Evolutionary conservation across 2,113 vertebrate species (phyloP).

Genomic region (Sardina pilchardus): DNA sequence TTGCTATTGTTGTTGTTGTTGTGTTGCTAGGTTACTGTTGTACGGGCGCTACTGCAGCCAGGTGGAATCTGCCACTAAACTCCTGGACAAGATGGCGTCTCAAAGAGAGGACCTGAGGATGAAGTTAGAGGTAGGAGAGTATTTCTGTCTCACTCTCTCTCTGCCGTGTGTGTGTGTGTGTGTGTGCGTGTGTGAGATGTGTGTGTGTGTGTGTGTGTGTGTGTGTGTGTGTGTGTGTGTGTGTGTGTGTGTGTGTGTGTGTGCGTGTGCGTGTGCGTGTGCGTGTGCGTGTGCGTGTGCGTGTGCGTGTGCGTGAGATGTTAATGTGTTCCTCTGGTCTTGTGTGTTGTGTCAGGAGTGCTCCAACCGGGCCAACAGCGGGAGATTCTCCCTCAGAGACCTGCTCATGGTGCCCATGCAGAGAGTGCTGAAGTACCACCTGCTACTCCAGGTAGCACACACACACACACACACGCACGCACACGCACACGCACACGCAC

Average conservation of each 20-base stretch:
- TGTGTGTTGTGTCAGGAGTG: constrained; percentile 76
- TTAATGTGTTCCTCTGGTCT: neutral
- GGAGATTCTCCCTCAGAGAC: constrained; percentile 85
- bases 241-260: neutral
- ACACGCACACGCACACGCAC: constrained; percentile 5
- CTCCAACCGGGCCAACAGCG: constrained; percentile 86
- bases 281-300: neutral
- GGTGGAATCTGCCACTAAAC: constrained; percentile 82
- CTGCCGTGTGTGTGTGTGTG: neutral
- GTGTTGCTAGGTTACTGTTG: constrained; percentile 74
- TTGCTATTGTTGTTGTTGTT: neutral
- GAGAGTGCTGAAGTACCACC: constrained; percentile 88
- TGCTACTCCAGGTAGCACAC: constrained; percentile 62
- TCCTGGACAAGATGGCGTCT: constrained; percentile 76
- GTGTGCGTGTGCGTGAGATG: neutral
- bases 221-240: neutral
- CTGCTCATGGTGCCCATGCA: constrained; percentile 94
- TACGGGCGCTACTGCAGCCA: constrained; percentile 91
- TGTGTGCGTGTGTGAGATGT: neutral
- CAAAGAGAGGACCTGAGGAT: constrained; percentile 80
- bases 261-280: neutral
- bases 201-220: too few relatives aligned
- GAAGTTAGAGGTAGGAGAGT: constrained; percentile 93
- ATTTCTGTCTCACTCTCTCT: too few relatives aligned
- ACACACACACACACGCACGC: constrained; percentile 31